Conservation (phyloP, 2,888 invertebrate species). For the Tenthredo distinguenda region DNA sequence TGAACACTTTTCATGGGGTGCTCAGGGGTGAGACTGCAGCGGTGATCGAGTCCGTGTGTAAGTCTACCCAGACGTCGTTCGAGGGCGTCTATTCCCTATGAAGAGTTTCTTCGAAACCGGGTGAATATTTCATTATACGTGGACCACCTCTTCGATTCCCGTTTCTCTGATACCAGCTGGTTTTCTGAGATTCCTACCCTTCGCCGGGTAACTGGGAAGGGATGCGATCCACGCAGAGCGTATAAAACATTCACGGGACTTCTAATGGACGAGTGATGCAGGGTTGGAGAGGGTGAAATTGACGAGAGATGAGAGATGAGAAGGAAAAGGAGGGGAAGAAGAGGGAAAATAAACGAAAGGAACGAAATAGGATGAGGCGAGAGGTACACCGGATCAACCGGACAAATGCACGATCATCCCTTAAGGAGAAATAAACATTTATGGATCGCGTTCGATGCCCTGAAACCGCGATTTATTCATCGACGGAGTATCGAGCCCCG, state of each 20-base stretch:
- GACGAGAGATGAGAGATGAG: conserved; percentile 30
- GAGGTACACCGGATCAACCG: background rate
- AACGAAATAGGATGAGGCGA: background rate
- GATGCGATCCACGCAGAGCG: conserved; percentile 28
- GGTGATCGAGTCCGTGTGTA: background rate
- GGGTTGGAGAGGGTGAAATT: conserved; percentile 30
- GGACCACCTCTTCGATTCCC: conserved; percentile 23
- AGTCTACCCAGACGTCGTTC: background rate
- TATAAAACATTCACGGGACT: conserved; percentile 45
- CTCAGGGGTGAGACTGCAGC: background rate
- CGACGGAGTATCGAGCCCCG: background rate
- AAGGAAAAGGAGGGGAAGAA: background rate
- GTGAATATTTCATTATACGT: conserved; percentile 39
- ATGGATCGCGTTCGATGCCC: background rate
- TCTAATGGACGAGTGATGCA: conserved; percentile 43
- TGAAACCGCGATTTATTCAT: background rate
- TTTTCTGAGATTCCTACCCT: conserved; percentile 36
- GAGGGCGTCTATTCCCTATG: conserved; percentile 20
- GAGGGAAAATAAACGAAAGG: background rate
- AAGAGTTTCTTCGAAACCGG: conserved; percentile 11
- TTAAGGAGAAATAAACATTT: background rate
- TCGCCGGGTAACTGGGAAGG: background rate
- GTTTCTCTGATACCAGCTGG: conserved; percentile 2
- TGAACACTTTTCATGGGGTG: background rate
- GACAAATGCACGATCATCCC: background rate